phyloP scores from a whole-genome alignment of 2,888 invertebrate species.

The Bhutanitis thaidina region DNA sequence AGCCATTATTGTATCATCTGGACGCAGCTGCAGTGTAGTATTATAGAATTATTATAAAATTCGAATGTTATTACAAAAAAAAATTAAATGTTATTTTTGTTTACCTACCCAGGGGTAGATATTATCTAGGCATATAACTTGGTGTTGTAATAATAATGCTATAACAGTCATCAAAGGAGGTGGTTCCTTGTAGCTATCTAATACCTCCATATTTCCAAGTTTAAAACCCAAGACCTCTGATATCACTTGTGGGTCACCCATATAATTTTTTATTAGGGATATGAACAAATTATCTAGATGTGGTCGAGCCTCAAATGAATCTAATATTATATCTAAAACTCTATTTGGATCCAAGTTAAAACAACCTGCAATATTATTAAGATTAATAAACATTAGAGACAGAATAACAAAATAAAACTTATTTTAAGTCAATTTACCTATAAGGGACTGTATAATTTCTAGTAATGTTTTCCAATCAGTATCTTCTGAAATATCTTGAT shows the following conservation, averaged over 20 bases:
- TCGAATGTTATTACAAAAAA: background rate
- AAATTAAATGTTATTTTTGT: background rate
- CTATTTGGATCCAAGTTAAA: constrained; percentile 99
- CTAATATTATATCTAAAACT: constrained; percentile 96
- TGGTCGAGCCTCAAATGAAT: constrained; percentile 95
- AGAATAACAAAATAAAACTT: background rate
- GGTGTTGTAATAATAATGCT: constrained; percentile 93
- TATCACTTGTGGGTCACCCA: constrained; percentile 89
- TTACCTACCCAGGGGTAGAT: constrained; percentile 93
- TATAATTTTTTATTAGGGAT: constrained; percentile 89
- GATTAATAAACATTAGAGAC: background rate
- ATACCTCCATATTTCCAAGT: constrained; percentile 84
- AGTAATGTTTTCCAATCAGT: constrained; percentile 85
- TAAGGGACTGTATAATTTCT: constrained; percentile 95
- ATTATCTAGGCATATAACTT: constrained; percentile 90
- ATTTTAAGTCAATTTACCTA: constrained; percentile 81
- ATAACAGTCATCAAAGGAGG: constrained; percentile 93
- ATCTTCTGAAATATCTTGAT: constrained; percentile 86
- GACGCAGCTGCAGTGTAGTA: constrained; percentile 82
- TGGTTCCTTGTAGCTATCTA: constrained; percentile 83
- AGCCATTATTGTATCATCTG: constrained; percentile 89
- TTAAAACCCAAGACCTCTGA: constrained; percentile 98
- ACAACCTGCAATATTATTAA: constrained; percentile 84
- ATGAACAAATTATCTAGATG: constrained; percentile 90
- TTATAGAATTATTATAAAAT: background rate